Evolutionary conservation across 2,113 vertebrate genomes (phyloP), one percentile per base, ranked within the genome.

Genomic region (Microcebus ravelobensis): DNA sequence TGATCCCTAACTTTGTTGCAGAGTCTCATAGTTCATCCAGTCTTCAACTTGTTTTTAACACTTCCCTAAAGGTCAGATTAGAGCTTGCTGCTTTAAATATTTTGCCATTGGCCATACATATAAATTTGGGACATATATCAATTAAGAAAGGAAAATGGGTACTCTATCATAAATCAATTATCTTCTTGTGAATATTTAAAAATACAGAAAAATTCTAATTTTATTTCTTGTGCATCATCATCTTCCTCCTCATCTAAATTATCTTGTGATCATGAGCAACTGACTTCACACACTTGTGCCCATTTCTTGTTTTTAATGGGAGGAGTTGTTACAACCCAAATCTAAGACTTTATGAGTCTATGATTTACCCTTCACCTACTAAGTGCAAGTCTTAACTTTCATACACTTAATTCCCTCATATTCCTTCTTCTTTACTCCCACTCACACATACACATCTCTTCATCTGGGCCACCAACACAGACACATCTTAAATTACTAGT

Each of bases 51-150:
- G 31, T 68, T 92, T 92, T 36, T 70, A 57, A 95, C 55, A 59
- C 15, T 80, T 71, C 67, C 14, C 67, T 55, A 73, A 95, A 82
- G 63, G 42, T 73, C 90, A 67, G 8, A 70, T 23, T 90, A 45
- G 70, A 84, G 15, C 34, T 73, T 52, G 3, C 20, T 70, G 5
- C 12, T 88, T 95, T 76, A 65, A 48, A 63, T n/a, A 94, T 89
- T 70, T 94, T 92, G 21, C 3, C 34, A 57, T 57, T 84, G 65
- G 27, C 12, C 8, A 70, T 77, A 73, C 74, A 84, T 92, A 87
- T 57, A 94, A 86, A 84, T n/a, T 76, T 59, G 29, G 9, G 3
- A 71, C 17, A 93, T 89, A 93, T 68, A 91, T 85, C 21, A 96
- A 61, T 29, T 48, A 84, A 96, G 39, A 92, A 67, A 76, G 91